These are phyloP conservation scores for Himantopus leucocephalus DNA, from an alignment of 2,113 vertebrate species.

Conservation along the genomic window DNA sequence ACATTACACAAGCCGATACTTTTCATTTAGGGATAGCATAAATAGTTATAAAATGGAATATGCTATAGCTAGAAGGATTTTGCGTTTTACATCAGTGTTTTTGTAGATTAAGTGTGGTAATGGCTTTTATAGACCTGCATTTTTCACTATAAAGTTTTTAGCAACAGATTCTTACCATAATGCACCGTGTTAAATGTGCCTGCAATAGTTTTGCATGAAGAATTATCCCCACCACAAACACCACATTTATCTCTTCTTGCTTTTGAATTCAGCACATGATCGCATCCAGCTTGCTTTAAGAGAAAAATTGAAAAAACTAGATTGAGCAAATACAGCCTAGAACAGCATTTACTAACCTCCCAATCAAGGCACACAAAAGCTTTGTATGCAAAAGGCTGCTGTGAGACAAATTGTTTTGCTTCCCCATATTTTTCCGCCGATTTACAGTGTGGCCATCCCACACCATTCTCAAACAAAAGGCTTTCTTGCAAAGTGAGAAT, in stretches of 20 bases:
- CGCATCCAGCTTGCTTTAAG: constrained; percentile 97
- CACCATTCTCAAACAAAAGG: background rate
- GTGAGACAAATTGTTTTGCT: background rate
- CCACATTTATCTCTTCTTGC: constrained; percentile 98
- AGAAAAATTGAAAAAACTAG: constrained; percentile 60
- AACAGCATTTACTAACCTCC: constrained; percentile 33
- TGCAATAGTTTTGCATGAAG: constrained; percentile 94
- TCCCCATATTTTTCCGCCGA: background rate
- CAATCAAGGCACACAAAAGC: constrained; percentile 55
- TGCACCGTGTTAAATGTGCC: constrained; percentile 92
- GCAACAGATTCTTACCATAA: constrained; percentile 85
- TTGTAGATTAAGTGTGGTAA: constrained; percentile 18
- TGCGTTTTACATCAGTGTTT: constrained; percentile 1
- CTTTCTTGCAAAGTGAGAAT: background rate
- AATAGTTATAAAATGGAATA: constrained; percentile 7
- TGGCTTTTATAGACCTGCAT: constrained; percentile 1
- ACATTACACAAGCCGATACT: constrained; percentile 7
- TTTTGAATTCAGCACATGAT: constrained; percentile 97
- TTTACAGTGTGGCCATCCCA: background rate
- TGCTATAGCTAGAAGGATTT: background rate
- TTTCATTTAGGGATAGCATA: background rate
- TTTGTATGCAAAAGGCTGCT: background rate
- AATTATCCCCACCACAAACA: constrained; percentile 97
- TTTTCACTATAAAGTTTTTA: constrained; percentile 47
- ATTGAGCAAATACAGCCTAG: constrained; percentile 54